Percentiles rank a stretch among this genome's conserved stretches.
Evolutionary conservation across 2,888 invertebrate species (phyloP).

Genomic region (Stenoptilia bipunctidactyla): DNA sequence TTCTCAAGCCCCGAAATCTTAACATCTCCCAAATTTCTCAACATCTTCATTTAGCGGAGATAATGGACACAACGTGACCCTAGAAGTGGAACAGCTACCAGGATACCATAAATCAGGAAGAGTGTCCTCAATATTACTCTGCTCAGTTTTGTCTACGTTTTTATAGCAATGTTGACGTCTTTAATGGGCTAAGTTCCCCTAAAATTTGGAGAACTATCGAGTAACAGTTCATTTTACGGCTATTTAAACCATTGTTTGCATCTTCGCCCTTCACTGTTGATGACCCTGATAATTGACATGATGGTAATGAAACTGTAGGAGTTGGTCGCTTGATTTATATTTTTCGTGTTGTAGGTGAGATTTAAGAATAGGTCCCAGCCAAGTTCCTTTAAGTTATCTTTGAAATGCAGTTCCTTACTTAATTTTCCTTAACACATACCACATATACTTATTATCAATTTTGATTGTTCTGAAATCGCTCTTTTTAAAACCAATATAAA

Average conservation of each 20-base stretch:
- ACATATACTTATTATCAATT: too few species aligned
- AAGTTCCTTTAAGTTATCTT: too few species aligned
- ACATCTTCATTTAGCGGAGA: too few species aligned
- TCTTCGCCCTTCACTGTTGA: conserved; percentile 20
- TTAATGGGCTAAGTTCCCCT: conserved; percentile 23
- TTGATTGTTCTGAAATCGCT: too few species aligned
- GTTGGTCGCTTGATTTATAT: too few species aligned
- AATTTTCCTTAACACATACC: too few species aligned
- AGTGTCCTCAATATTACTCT: background rate
- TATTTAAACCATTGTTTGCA: conserved; percentile 32
- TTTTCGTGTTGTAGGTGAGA: too few species aligned
- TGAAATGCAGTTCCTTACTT: too few species aligned
- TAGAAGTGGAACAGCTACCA: background rate
- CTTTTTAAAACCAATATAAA: too few species aligned
- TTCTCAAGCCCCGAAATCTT: too few species aligned
- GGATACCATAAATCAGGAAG: conserved; percentile 1
- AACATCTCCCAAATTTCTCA: too few species aligned
- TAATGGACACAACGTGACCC: background rate
- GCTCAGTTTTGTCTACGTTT: conserved; percentile 12
- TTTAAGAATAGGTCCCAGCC: too few species aligned
- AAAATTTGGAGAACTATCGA: background rate
- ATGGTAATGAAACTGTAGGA: background rate
- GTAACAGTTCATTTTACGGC: conserved; percentile 26
- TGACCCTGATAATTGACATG: conserved; percentile 26
- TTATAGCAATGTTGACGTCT: conserved; percentile 27